These are phyloP conservation scores for Megaleporinus macrocephalus DNA, from an alignment of 2,113 vertebrate genomes.

Conservation along the genomic window DNA sequence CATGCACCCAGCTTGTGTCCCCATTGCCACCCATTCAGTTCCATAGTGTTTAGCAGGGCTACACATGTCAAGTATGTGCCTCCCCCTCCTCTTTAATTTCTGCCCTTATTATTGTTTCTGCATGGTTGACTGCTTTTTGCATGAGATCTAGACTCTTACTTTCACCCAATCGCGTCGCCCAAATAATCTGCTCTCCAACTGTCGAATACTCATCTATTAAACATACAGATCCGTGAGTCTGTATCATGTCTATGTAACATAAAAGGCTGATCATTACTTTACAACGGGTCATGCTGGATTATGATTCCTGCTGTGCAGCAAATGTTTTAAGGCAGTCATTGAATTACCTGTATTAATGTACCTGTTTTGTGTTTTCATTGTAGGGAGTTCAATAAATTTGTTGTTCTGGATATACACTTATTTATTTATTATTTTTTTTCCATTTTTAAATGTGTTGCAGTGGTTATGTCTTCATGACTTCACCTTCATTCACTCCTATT, in stretches of 20 bases:
- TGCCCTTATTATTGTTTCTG: slow-evolving; percentile 32
- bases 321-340: slow-evolving; percentile 59
- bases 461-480: too few relatives aligned
- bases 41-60: not conserved
- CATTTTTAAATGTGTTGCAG: too few relatives aligned
- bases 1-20: too few relatives aligned
- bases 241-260: not conserved
- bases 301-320: slow-evolving; percentile 50
- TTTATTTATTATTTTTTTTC: too few relatives aligned
- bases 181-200: not conserved
- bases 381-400: slow-evolving; percentile 72
- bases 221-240: not conserved
- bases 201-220: not conserved
- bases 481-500: too few relatives aligned
- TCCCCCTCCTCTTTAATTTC: not conserved
- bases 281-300: slow-evolving; percentile 22
- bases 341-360: slow-evolving; percentile 67
- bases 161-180: not conserved
- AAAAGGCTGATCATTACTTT: slow-evolving; percentile 16
- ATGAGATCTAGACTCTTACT: slow-evolving; percentile 50
- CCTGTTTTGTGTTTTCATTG: slow-evolving; percentile 64
- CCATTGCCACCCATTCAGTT: not conserved
- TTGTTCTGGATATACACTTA: slow-evolving; percentile 31
- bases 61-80: slow-evolving; percentile 18
- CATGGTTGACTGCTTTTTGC: slow-evolving; percentile 55